Evolutionary conservation across 1,140 invertebrate genomes (phyloP).

Genomic region (Ganaspis sp.): DNA sequence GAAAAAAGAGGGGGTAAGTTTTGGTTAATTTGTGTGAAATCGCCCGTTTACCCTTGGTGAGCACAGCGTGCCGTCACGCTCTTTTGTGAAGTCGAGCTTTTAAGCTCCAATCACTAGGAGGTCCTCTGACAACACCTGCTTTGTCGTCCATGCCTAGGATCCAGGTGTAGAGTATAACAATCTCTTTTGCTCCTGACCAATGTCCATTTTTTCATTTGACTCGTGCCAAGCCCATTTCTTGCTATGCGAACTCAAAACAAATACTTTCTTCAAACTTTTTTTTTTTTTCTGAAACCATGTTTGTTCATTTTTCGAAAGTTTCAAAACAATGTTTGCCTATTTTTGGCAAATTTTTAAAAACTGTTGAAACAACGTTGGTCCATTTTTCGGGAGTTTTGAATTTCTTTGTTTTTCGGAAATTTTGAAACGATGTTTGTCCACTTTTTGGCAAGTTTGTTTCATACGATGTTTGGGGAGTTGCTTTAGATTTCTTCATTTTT

Average conservation of each 20-base stretch:
- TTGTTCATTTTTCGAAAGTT: too few species aligned
- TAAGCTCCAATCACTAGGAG: conserved; percentile 45
- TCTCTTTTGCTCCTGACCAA: conserved; percentile 32
- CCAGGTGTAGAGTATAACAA: conserved; percentile 43
- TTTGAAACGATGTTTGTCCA: too few species aligned
- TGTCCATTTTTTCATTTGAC: conserved; percentile 8
- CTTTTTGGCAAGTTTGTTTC: too few species aligned
- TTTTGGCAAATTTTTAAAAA: too few species aligned
- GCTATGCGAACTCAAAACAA: not conserved
- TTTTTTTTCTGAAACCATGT: too few species aligned
- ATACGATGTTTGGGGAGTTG: too few species aligned
- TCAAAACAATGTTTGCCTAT: too few species aligned
- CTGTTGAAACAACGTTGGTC: too few species aligned
- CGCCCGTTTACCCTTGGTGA: conserved; percentile 36
- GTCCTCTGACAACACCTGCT: conserved; percentile 52
- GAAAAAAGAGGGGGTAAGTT: conserved; percentile 45
- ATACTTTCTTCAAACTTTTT: not conserved
- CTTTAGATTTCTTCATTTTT: too few species aligned
- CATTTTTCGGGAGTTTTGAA: too few species aligned
- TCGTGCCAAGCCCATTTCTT: not conserved
- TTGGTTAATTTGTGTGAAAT: conserved; percentile 57
- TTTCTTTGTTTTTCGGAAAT: too few species aligned
- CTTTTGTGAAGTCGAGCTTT: conserved; percentile 53
- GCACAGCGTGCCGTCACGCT: conserved; percentile 44
- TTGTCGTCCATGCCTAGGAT: conserved; percentile 42